phyloP scores from a whole-genome alignment of 2,888 invertebrate species.

The Lochmaea capreae region DNA sequence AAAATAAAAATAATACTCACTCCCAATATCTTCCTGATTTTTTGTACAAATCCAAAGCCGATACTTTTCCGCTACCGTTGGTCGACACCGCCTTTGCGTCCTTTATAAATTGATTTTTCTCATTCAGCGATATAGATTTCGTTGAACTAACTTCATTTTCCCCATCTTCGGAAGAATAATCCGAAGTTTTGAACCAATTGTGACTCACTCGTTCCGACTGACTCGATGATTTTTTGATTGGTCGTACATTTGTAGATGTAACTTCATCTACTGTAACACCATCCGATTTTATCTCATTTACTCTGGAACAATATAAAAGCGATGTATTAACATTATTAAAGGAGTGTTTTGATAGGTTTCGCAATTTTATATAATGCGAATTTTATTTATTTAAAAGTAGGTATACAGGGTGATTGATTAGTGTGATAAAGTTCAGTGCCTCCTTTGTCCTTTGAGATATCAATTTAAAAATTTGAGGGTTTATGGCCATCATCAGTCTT shows the following conservation, averaged over 20 bases:
- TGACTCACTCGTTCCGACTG: slow-evolving; percentile 46
- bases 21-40: slow-evolving; percentile 88
- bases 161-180: slow-evolving; percentile 74
- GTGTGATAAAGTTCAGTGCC: too few relatives aligned
- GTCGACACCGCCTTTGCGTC: slow-evolving; percentile 68
- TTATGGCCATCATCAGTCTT: too few relatives aligned
- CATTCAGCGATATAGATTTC: slow-evolving; percentile 66
- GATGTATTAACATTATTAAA: background rate
- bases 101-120: slow-evolving; percentile 63
- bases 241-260: slow-evolving; percentile 55
- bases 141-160: slow-evolving; percentile 66
- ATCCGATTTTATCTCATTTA: slow-evolving; percentile 55
- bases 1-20: slow-evolving; percentile 69
- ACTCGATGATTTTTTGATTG: slow-evolving; percentile 52
- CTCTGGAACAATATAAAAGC: slow-evolving; percentile 43
- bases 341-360: background rate
- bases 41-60: slow-evolving; percentile 80
- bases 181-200: slow-evolving; percentile 68
- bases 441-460: too few relatives aligned
- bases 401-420: background rate
- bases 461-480: too few relatives aligned
- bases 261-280: slow-evolving; percentile 54
- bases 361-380: background rate
- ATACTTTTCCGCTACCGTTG: slow-evolving; percentile 69
- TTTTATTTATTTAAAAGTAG: background rate